Percentiles rank a stretch among this genome's conserved stretches.
These are phyloP conservation scores for Cataglyphis altisquamis DNA, from an alignment of 2,888 invertebrate species.

Conservation along the genomic window DNA sequence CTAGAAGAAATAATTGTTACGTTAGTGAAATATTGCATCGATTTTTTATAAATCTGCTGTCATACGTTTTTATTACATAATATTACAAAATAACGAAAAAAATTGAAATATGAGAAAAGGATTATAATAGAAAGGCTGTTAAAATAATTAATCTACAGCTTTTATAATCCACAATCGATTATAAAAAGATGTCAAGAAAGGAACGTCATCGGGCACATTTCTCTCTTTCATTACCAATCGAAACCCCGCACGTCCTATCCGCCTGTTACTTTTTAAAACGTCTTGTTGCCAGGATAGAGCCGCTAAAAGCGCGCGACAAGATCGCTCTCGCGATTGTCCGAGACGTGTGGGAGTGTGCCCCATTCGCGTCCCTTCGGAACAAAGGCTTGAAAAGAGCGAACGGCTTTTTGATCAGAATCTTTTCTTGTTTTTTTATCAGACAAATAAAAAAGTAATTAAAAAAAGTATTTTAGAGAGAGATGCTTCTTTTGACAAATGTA, in stretches of 20 bases:
- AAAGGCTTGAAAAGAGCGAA: slow-evolving; percentile 3
- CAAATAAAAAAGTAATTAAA: not conserved
- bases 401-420: slow-evolving; percentile 18
- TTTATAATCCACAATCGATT: slow-evolving; percentile 3
- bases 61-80: not conserved
- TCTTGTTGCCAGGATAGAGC: slow-evolving; percentile 22
- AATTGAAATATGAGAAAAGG: not conserved
- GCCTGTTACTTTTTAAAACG: slow-evolving; percentile 33
- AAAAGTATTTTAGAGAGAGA: not conserved
- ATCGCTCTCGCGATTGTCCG: slow-evolving; percentile 68
- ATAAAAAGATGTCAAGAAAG: not conserved
- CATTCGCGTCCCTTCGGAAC: slow-evolving; percentile 41
- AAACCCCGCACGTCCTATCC: not conserved
- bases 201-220: slow-evolving; percentile 7
- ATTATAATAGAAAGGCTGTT: not conserved
- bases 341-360: slow-evolving; percentile 73
- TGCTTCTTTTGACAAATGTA: not conserved
- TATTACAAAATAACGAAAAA: not conserved
- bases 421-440: not conserved
- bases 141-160: not conserved
- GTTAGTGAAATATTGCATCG: slow-evolving; percentile 6
- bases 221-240: slow-evolving; percentile 24
- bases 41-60: not conserved
- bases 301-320: slow-evolving; percentile 45
- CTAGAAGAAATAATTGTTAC: slow-evolving; percentile 30